Conservation (phyloP, 2,888 invertebrate genomes). For the Bombylius discolor region DNA sequence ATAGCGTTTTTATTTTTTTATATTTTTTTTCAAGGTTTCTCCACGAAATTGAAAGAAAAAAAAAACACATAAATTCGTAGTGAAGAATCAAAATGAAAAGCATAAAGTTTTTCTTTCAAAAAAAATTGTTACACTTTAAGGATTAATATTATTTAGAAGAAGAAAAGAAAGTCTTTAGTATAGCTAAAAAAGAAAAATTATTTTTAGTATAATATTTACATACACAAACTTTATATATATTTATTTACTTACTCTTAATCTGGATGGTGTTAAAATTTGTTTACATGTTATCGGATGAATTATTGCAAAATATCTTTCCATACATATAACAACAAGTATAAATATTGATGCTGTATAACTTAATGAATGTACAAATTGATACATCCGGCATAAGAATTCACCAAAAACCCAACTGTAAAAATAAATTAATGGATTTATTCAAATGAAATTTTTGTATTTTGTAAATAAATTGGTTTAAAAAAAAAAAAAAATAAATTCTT, state of each 20-base stretch:
- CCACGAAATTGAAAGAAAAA: too few relatives aligned
- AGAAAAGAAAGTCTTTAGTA: not conserved
- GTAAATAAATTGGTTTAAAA: not conserved
- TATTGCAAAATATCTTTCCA: slow-evolving; percentile 76
- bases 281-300: slow-evolving; percentile 75
- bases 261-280: slow-evolving; percentile 62
- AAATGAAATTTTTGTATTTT: too few relatives aligned
- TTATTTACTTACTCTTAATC: slow-evolving; percentile 51
- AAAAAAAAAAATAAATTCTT: not conserved
- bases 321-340: slow-evolving; percentile 76
- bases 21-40: too few relatives aligned
- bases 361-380: slow-evolving; percentile 76
- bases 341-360: slow-evolving; percentile 85
- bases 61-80: too few relatives aligned
- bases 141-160: too few relatives aligned
- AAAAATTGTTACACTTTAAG: too few relatives aligned
- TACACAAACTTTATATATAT: not conserved
- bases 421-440: slow-evolving; percentile 6
- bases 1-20: too few relatives aligned
- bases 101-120: too few relatives aligned
- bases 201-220: too few relatives aligned
- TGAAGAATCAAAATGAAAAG: too few relatives aligned
- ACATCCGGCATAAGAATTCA: slow-evolving; percentile 78
- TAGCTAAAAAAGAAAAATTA: not conserved
- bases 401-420: slow-evolving; percentile 67